These are phyloP conservation scores for Labeo catla DNA, from an alignment of 2,113 vertebrate genomes.

Conservation along the genomic window DNA sequence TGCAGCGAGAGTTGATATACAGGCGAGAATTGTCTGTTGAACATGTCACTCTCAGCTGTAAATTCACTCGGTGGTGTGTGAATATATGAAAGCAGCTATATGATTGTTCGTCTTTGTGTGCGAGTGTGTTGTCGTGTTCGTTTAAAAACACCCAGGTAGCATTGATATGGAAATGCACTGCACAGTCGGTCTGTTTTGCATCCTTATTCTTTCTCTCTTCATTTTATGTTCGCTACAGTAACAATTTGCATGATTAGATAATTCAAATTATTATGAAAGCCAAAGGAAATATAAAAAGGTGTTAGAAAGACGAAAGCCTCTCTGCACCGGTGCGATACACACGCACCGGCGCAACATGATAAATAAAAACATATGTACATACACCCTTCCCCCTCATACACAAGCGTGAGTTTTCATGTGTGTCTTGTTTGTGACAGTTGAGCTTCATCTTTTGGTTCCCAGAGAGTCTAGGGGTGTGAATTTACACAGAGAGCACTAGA, in stretches of 20 bases:
- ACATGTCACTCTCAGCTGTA: not conserved
- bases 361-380: slow-evolving; percentile 10
- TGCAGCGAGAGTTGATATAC: not conserved
- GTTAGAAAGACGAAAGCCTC: not conserved
- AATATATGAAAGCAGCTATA: not conserved
- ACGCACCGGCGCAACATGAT: not conserved
- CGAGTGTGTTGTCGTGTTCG: not conserved
- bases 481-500: not conserved
- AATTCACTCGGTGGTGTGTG: not conserved
- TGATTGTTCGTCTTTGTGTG: not conserved
- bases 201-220: not conserved
- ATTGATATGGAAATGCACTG: slow-evolving; percentile 11
- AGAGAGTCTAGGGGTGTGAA: not conserved
- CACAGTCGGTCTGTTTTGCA: not conserved
- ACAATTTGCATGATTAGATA: slow-evolving; percentile 12
- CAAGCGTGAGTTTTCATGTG: not conserved
- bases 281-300: slow-evolving; percentile 3
- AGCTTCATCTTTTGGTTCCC: not conserved
- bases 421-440: not conserved
- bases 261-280: not conserved
- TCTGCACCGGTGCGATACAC: not conserved
- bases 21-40: not conserved
- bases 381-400: not conserved
- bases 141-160: not conserved
- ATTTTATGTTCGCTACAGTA: not conserved